These are phyloP conservation scores for Premnoplex brunnescens DNA, from an alignment of 2,797 vertebrate genomes.

Conservation along the genomic window DNA sequence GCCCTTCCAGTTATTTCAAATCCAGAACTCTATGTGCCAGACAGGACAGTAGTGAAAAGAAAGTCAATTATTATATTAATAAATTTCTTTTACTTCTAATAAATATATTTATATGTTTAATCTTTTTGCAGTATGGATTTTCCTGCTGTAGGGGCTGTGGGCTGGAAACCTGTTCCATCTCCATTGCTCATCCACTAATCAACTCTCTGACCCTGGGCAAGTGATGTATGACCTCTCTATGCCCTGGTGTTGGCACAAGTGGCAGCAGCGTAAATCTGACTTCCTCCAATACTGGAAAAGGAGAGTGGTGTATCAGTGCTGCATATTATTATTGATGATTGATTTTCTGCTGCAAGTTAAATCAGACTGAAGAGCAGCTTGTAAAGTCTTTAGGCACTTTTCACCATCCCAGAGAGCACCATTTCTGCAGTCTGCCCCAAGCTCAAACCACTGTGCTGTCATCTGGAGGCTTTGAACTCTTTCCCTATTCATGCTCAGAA, in stretches of 20 bases:
- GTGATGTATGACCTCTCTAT: neutral
- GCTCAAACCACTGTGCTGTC: neutral
- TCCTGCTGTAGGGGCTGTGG: neutral
- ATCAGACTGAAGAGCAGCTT: slow-evolving; percentile 12
- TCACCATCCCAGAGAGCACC: neutral
- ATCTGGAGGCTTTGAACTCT: neutral
- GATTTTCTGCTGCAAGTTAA: slow-evolving; percentile 5
- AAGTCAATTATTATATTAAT: neutral
- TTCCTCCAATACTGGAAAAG: neutral
- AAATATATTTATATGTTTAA: neutral
- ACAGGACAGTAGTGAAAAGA: neutral
- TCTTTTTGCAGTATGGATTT: neutral
- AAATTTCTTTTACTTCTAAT: neutral
- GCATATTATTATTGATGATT: neutral
- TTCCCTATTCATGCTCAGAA: neutral
- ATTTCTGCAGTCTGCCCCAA: neutral
- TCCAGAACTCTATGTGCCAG: neutral
- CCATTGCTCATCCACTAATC: neutral
- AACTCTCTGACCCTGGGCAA: neutral
- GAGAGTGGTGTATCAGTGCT: neutral
- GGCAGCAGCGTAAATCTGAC: neutral
- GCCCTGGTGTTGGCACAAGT: neutral
- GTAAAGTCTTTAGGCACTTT: neutral
- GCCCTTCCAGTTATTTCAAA: neutral
- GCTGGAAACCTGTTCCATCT: neutral